Percentiles rank a stretch among this genome's conserved stretches.
Conservation (phyloP, 2,113 vertebrate genomes). For the Pristiophorus japonicus region DNA sequence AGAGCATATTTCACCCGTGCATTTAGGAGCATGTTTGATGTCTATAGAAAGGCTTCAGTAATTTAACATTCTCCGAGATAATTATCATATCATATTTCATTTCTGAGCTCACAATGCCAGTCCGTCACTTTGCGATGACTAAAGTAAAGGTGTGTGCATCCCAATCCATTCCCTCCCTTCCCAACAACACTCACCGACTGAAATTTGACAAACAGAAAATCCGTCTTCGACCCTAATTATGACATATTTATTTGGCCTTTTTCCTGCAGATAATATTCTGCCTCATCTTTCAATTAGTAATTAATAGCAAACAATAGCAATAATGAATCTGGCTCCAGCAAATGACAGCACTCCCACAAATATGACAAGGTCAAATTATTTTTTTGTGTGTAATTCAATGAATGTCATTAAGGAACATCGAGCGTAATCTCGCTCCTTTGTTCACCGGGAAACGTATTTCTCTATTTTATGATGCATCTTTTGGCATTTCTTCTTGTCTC, state of each 20-base stretch:
- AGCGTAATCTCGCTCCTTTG: constrained; percentile 8
- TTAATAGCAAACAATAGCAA: constrained; percentile 33
- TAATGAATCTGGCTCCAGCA: not conserved
- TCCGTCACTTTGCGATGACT: constrained; percentile 2
- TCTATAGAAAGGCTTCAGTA: constrained; percentile 28
- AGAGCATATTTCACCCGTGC: not conserved
- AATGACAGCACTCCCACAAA: constrained; percentile 25
- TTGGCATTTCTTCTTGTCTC: not conserved
- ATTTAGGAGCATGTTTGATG: constrained; percentile 12
- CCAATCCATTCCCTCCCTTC: not conserved
- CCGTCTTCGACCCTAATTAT: constrained; percentile 30
- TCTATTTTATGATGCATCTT: constrained; percentile 27
- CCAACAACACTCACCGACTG: not conserved
- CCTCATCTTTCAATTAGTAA: constrained; percentile 34
- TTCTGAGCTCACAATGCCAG: constrained; percentile 12
- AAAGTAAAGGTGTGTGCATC: not conserved
- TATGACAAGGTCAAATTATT: constrained; percentile 35
- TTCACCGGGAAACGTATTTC: not conserved
- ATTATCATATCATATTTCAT: constrained; percentile 37
- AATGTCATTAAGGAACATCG: constrained; percentile 27
- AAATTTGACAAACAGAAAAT: constrained; percentile 27
- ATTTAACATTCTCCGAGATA: constrained; percentile 32
- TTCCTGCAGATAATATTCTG: constrained; percentile 31
- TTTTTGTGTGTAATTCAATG: constrained; percentile 35
- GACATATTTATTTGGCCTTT: constrained; percentile 33